Conservation (phyloP, 2,113 vertebrate genomes). For the Chionomys nivalis region DNA sequence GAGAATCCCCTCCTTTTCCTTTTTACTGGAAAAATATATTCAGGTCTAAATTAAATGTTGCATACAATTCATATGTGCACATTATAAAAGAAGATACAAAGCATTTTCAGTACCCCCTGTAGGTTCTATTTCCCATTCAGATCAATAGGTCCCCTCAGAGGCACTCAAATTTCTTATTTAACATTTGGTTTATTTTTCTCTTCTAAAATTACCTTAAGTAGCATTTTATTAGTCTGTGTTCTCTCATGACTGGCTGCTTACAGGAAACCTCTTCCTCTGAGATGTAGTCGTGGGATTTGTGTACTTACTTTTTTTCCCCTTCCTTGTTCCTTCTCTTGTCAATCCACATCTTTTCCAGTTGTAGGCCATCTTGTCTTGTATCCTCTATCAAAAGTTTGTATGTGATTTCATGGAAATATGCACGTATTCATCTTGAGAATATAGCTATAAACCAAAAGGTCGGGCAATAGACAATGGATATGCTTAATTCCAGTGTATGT, state of each 20-base stretch:
- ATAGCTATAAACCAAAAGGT: not conserved
- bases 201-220: slow-evolving; percentile 29
- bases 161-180: not conserved
- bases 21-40: not conserved
- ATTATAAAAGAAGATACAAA: not conserved
- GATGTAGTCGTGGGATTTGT: not conserved
- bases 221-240: not conserved
- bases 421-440: not conserved
- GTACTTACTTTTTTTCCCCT: not conserved
- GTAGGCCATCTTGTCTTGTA: slow-evolving; percentile 13
- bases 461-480: not conserved
- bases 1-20: not conserved
- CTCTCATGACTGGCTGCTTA: slow-evolving; percentile 33
- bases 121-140: not conserved
- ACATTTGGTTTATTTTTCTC: not conserved
- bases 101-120: not conserved
- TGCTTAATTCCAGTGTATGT: not conserved
- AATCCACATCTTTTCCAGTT: not conserved
- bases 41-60: not conserved
- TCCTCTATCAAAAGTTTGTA: not conserved
- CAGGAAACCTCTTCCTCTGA: not conserved
- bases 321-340: not conserved
- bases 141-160: not conserved
- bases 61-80: not conserved
- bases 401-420: not conserved